phyloP scores from a whole-genome alignment of 2,797 vertebrate species.

The Aldrovandia affinis region DNA sequence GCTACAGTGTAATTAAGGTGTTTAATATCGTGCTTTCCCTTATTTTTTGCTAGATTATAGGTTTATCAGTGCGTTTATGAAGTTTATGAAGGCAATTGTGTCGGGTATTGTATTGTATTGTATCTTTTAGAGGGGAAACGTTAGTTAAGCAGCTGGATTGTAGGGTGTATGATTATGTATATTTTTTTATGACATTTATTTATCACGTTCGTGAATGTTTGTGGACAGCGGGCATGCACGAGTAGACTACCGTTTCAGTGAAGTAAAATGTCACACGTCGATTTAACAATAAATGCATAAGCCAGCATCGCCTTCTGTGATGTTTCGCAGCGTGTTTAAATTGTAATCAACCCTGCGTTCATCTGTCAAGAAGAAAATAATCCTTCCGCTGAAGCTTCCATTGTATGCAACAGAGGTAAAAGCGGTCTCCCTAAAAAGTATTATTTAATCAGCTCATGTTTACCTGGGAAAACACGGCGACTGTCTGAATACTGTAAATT shows the following conservation, averaged over 20 bases:
- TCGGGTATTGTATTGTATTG: constrained; percentile 48
- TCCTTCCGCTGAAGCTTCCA: neutral
- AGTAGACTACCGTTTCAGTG: neutral
- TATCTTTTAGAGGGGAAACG: neutral
- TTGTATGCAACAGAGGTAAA: neutral
- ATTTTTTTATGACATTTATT: neutral
- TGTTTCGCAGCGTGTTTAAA: neutral
- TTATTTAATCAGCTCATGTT: neutral
- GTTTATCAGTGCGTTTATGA: constrained; percentile 72
- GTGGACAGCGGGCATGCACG: neutral
- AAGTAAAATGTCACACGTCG: neutral
- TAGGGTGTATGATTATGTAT: too few relatives aligned
- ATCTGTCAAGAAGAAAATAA: neutral
- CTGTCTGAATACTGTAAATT: neutral
- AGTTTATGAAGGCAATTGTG: constrained; percentile 69
- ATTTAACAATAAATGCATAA: neutral
- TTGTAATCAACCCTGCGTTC: neutral
- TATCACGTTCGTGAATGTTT: neutral
- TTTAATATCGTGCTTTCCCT: constrained; percentile 9
- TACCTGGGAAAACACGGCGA: neutral
- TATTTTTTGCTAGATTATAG: constrained; percentile 64
- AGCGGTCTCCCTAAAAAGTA: neutral
- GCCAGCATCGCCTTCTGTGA: neutral
- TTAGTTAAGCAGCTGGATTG: neutral
- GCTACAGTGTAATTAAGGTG: neutral